Evolutionary conservation across 2,888 invertebrate species (phyloP).

Genomic region (Epicampocera succincta): DNA sequence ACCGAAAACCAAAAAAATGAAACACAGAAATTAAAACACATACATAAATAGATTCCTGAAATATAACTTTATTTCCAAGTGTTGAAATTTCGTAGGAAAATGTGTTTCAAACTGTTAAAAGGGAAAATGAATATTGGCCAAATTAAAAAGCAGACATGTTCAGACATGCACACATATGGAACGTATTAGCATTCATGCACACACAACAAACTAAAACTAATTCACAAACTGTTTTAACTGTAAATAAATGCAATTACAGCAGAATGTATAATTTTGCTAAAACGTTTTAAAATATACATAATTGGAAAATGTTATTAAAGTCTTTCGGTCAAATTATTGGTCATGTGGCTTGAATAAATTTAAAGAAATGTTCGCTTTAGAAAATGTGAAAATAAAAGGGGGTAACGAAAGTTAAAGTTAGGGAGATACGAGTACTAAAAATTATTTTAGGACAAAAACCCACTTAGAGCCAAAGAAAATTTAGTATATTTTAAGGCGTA

Average conservation of each 20-base stretch:
- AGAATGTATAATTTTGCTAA: not conserved
- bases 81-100: slow-evolving; percentile 41
- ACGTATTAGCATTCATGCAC: not conserved
- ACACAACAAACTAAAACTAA: slow-evolving; percentile 2
- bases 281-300: slow-evolving; percentile 33
- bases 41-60: slow-evolving; percentile 23
- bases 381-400: slow-evolving; percentile 1
- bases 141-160: slow-evolving; percentile 6
- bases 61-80: slow-evolving; percentile 49
- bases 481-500: too few relatives aligned
- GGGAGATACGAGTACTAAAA: too few relatives aligned
- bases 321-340: slow-evolving; percentile 47
- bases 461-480: too few relatives aligned
- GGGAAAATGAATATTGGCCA: slow-evolving; percentile 41
- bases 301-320: slow-evolving; percentile 54
- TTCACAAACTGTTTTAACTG: not conserved
- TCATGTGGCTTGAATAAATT: slow-evolving; percentile 28
- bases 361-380: slow-evolving; percentile 14
- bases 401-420: not conserved
- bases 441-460: too few relatives aligned
- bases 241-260: slow-evolving; percentile 5
- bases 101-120: slow-evolving; percentile 30
- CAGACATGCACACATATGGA: not conserved
- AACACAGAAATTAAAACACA: too few relatives aligned
- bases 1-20: too few relatives aligned